phyloP scores from a whole-genome alignment of 2,888 invertebrate genomes.

The Iphiclides podalirius region DNA sequence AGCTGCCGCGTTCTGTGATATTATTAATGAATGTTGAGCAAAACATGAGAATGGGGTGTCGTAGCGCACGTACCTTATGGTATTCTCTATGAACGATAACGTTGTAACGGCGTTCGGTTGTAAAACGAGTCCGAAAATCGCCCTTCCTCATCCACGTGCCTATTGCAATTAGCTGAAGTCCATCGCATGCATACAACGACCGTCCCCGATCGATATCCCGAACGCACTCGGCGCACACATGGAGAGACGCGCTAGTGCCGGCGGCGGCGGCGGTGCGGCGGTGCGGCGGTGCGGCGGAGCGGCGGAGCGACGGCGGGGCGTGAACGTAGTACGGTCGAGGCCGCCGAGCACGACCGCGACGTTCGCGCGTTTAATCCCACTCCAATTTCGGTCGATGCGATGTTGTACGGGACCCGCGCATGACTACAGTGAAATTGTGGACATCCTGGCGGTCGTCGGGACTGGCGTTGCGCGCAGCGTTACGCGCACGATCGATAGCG shows the following conservation, averaged over 20 bases:
- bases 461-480: constrained; percentile 37
- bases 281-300: constrained; percentile 40
- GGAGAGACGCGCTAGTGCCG: constrained; percentile 44
- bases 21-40: constrained; percentile 15
- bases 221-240: constrained; percentile 46
- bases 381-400: constrained; percentile 59
- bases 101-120: constrained; percentile 36
- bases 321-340: constrained; percentile 43
- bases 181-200: constrained; percentile 45
- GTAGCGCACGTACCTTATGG: constrained; percentile 40
- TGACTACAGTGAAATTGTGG: constrained; percentile 51
- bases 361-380: constrained; percentile 62
- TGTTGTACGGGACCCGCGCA: constrained; percentile 57
- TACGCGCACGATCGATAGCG: constrained; percentile 50
- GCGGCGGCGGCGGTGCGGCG: constrained; percentile 42
- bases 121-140: constrained; percentile 47
- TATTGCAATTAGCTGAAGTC: constrained; percentile 46
- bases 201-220: constrained; percentile 43
- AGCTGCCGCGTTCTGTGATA: constrained; percentile 4
- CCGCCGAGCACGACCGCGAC: constrained; percentile 67
- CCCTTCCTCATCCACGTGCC: constrained; percentile 40
- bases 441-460: constrained; percentile 43
- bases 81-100: constrained; percentile 39
- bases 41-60: constrained; percentile 4
- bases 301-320: constrained; percentile 49